These are phyloP conservation scores for Epinotia demarniana DNA, from an alignment of 2,888 invertebrate species.

Conservation along the genomic window DNA sequence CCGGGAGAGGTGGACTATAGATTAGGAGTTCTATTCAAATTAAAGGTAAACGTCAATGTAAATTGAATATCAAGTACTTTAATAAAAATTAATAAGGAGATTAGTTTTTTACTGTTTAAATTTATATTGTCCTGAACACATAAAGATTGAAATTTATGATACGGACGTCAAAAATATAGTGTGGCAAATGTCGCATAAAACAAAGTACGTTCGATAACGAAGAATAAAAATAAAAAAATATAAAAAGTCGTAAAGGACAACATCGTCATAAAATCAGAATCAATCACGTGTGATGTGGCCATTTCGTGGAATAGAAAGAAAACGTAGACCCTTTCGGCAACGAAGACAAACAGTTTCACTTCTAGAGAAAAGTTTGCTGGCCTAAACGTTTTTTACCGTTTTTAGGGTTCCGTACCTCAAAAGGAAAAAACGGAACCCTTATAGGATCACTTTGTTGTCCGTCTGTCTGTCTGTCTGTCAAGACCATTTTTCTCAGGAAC, in stretches of 20 bases:
- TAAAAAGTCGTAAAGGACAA: conserved; percentile 1
- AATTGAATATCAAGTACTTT: neutral
- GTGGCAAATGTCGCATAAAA: conserved; percentile 7
- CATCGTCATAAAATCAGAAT: conserved; percentile 12
- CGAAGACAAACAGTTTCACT: neutral
- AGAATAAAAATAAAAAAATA: conserved; percentile 3
- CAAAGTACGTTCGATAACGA: neutral
- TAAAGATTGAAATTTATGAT: neutral
- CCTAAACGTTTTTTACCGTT: neutral
- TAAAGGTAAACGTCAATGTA: neutral
- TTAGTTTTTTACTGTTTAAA: neutral
- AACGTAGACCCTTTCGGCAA: neutral
- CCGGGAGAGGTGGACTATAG: conserved; percentile 4
- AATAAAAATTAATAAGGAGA: neutral
- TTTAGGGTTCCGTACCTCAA: too few species aligned
- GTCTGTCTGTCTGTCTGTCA: too few species aligned
- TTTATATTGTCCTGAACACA: neutral
- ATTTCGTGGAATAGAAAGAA: neutral
- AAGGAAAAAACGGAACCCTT: too few species aligned
- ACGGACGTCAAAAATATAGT: neutral
- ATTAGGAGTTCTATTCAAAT: neutral
- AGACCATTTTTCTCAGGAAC: too few species aligned
- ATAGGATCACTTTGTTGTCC: too few species aligned
- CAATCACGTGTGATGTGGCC: conserved; percentile 14
- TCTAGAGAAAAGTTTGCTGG: neutral